A percentile compares a stretch with the other conserved stretches of the same genome.
Conservation (phyloP, 2,888 invertebrate genomes). For the Anthophora plumipes region DNA sequence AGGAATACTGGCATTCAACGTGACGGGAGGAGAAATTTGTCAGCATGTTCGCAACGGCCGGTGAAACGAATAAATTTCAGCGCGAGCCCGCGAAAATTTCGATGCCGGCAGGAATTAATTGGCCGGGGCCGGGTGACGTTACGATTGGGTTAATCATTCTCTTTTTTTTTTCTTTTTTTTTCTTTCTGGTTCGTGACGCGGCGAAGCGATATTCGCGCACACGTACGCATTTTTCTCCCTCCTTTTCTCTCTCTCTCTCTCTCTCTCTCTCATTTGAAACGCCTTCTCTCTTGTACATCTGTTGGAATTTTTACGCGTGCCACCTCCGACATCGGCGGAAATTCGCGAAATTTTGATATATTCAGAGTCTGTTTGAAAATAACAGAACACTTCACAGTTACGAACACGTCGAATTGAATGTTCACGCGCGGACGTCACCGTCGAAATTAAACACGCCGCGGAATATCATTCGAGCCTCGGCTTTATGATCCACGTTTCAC, state of each 20-base stretch:
- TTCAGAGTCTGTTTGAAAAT: background rate
- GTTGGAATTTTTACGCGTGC: constrained; percentile 2
- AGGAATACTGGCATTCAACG: background rate
- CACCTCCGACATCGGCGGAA: background rate
- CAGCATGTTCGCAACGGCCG: too few species aligned
- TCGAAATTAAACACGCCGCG: constrained; percentile 48
- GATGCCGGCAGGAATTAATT: constrained; percentile 13
- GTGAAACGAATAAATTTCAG: constrained; percentile 2
- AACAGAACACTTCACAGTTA: background rate
- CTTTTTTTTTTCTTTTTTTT: constrained; percentile 5
- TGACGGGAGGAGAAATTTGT: background rate
- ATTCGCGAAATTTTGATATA: constrained; percentile 6
- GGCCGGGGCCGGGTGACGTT: background rate
- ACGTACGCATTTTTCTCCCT: background rate
- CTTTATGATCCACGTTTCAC: background rate
- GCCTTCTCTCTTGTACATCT: background rate
- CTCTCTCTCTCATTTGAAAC: background rate
- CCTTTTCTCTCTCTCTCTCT: background rate
- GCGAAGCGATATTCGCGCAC: background rate
- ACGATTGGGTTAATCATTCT: constrained; percentile 16
- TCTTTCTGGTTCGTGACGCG: background rate
- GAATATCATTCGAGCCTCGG: constrained; percentile 23
- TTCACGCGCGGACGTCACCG: constrained; percentile 19
- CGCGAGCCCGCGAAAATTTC: constrained; percentile 4
- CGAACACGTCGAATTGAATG: background rate